Evolutionary conservation across 2,113 vertebrate species (phyloP).

Genomic region (Sinocyclocheilus maitianheensis): DNA sequence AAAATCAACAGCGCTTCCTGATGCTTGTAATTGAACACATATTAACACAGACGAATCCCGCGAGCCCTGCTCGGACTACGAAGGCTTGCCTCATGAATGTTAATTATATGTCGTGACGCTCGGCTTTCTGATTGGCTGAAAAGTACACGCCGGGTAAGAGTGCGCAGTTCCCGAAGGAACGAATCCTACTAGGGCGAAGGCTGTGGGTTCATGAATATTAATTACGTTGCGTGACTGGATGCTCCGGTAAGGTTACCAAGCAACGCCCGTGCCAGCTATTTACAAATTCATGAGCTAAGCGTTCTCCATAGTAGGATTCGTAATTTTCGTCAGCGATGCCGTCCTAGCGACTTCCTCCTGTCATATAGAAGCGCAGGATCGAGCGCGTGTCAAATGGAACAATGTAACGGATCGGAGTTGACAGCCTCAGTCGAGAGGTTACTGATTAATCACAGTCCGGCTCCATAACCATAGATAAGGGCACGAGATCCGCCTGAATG

Average conservation of each 20-base stretch:
- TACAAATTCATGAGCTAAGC: conserved; percentile 10
- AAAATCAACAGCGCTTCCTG: neutral
- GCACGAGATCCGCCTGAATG: conserved; percentile 23
- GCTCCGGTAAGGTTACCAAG: neutral
- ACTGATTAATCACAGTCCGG: conserved; percentile 70
- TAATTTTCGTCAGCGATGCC: conserved; percentile 46
- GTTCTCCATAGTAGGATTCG: conserved; percentile 22
- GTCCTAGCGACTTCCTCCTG: conserved; percentile 70
- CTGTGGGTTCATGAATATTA: neutral
- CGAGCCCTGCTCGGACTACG: neutral
- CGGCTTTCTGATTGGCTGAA: neutral
- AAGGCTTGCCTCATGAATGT: neutral
- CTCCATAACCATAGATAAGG: conserved; percentile 67
- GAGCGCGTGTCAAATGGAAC: conserved; percentile 63
- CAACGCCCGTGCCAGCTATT: neutral
- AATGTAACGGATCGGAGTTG: conserved; percentile 64
- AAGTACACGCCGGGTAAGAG: too few relatives aligned
- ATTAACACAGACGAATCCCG: neutral
- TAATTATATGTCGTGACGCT: neutral
- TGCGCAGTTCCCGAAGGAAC: neutral
- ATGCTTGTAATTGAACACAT: neutral
- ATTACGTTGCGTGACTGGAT: neutral
- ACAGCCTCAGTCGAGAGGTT: conserved; percentile 64
- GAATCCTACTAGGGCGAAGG: neutral
- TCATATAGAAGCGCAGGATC: conserved; percentile 52